Evolutionary conservation across 2,113 vertebrate genomes (phyloP).

Genomic region (Dipodomys merriami): DNA sequence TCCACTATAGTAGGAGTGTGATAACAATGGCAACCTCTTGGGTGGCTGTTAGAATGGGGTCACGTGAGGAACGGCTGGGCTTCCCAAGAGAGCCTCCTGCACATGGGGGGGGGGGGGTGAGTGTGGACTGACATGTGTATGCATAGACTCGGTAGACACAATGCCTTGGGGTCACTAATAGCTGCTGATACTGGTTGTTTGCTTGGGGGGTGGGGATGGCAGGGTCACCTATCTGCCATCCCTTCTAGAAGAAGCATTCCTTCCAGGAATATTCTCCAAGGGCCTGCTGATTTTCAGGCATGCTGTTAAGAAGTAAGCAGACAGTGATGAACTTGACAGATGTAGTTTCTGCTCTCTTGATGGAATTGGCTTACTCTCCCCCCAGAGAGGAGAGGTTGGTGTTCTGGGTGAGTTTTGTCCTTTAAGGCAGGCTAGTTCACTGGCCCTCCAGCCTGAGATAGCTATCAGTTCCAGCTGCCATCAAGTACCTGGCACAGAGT

Average conservation of each 20-base stretch:
- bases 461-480: background rate
- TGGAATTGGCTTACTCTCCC: background rate
- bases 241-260: background rate
- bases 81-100: background rate
- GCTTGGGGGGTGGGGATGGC: background rate
- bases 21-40: too few relatives aligned
- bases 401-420: background rate
- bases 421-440: background rate
- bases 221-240: background rate
- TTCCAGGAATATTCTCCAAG: background rate
- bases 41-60: background rate
- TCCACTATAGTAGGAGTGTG: background rate
- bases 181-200: background rate
- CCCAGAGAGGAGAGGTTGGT: background rate
- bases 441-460: background rate
- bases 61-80: background rate
- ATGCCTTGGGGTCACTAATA: too few relatives aligned
- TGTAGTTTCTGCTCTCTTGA: background rate
- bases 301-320: too few relatives aligned
- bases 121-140: background rate
- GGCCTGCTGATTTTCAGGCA: background rate
- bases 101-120: background rate
- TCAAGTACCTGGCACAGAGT: background rate
- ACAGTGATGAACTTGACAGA: fast-evolving
- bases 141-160: too few relatives aligned